Percentiles rank a stretch among this genome's conserved stretches.
These are phyloP conservation scores for Apodemia mormo DNA, from an alignment of 2,888 invertebrate species.

Conservation along the genomic window DNA sequence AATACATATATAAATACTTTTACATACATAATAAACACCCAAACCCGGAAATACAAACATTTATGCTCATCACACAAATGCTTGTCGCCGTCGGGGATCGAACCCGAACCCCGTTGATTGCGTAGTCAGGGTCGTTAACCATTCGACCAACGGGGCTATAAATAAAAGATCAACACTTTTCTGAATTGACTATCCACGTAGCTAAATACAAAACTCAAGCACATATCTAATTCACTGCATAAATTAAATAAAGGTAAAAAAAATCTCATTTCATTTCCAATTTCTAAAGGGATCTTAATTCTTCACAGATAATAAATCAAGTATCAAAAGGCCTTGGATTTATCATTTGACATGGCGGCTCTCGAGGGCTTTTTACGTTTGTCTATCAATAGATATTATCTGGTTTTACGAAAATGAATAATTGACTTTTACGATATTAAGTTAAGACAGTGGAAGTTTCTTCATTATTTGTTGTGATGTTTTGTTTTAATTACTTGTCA, in stretches of 20 bases:
- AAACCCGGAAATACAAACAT: too few species aligned
- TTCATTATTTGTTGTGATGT: constrained; percentile 8
- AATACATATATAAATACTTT: too few species aligned
- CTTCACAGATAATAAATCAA: constrained; percentile 17
- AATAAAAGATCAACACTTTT: too few species aligned
- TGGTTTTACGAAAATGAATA: constrained; percentile 19
- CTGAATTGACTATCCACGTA: too few species aligned
- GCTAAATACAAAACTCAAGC: background rate
- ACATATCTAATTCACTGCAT: background rate
- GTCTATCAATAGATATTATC: constrained; percentile 23
- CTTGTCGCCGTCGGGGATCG: too few species aligned
- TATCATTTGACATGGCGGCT: constrained; percentile 14
- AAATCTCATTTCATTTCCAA: constrained; percentile 16
- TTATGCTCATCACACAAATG: too few species aligned
- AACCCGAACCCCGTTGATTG: too few species aligned
- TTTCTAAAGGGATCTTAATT: constrained; percentile 10
- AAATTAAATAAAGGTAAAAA: constrained; percentile 17
- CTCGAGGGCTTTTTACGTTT: constrained; percentile 3
- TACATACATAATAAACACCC: too few species aligned
- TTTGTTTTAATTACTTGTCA: constrained; percentile 10
- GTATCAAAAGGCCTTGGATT: constrained; percentile 14
- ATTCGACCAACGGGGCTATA: too few species aligned
- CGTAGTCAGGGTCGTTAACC: too few species aligned
- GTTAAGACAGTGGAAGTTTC: background rate
- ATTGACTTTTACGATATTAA: constrained; percentile 20